Percentiles rank a stretch among this genome's conserved stretches.
Evolutionary conservation across 35 echinoderm and acorn worm genomes (phyloP).

Genomic region (Ophiothrix spiculata): DNA sequence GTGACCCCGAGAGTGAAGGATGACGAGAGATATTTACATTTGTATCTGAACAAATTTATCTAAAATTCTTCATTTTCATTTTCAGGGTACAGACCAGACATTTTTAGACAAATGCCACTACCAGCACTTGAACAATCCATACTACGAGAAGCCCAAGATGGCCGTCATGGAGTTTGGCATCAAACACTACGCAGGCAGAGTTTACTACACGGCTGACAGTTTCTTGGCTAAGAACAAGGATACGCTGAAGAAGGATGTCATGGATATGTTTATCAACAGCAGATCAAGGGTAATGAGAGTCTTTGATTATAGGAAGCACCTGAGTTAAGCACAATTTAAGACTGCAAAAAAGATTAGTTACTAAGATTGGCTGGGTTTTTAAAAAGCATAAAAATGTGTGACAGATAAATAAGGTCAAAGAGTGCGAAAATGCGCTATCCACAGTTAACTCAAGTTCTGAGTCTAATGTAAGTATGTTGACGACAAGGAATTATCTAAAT

Average conservation of each 20-base stretch:
- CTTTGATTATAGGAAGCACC: no score
- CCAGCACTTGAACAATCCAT: slow-evolving; percentile 62
- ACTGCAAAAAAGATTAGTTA: no score
- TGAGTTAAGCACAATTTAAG: no score
- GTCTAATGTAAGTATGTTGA: no score
- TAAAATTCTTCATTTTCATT: slow-evolving; percentile 11
- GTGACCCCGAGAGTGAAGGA: no score
- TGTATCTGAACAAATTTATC: no score
- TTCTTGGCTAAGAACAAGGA: slow-evolving; percentile 90
- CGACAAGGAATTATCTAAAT: no score
- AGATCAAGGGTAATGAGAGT: slow-evolving; percentile 45
- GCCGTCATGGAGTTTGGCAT: slow-evolving; percentile 56
- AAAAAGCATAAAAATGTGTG: no score
- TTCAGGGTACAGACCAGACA: slow-evolving; percentile 79
- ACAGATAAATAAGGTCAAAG: not conserved
- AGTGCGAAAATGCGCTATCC: no score
- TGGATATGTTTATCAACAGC: slow-evolving; percentile 85
- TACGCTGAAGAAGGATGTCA: slow-evolving; percentile 64
- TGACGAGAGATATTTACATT: no score
- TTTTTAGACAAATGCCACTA: slow-evolving; percentile 98
- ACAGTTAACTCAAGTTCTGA: no score
- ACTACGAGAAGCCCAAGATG: slow-evolving; percentile 74
- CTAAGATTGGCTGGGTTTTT: not conserved
- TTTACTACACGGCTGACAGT: slow-evolving; percentile 56
- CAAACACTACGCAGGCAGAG: slow-evolving; percentile 80